Evolutionary conservation across 1,140 invertebrate genomes (phyloP), one percentile per base, ranked within the genome.

Genomic region (Drosophila fuyamai): DNA sequence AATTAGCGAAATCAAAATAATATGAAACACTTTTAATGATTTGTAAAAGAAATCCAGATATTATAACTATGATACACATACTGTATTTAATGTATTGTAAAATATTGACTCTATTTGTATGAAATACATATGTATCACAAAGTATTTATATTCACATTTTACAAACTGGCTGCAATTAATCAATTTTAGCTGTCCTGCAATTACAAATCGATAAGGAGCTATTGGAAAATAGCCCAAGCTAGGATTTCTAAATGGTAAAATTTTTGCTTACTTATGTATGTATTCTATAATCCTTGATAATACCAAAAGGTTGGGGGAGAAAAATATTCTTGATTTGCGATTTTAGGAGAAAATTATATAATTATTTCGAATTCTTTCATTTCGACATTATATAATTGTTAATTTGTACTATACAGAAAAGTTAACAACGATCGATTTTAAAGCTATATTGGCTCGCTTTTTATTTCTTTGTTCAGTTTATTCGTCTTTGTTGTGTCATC

Each of bases 21-120:
- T 74, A 77, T 81, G 61, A 73, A 88, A 77, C 72, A 77, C 84
- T 88, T 88, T 88, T 88, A 88, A 88, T 67, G 76, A 89, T 81
- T 81, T 85, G 79, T 75, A 81, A 85, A 54, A 55, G 38, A 46
- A 71, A 57, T 62, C 36, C 66, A 56, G 47, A 56, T 66, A 70
- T 58, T 67, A 84, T 70, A 78, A 73, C 76, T 85, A 79, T 77
- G 41, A 85, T 85, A 85, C 65, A 78, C 82, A 63, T 85, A 67
- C 70, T 82, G 79, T 86, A 86, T 73, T 81, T 85, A 78, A 90
- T 84, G 80, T 89, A 89, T 84, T 89, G 84, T 89, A 89, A 89
- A 89, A 84, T 89, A 89, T 89, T 89, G 70, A 89, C 81, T 89
- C 84, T 89, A 89, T 89, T 89, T 89, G 84, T 89, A 89, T 89